Conservation (phyloP, 2,888 invertebrate genomes). For the Branchipolynoe longqiensis region DNA sequence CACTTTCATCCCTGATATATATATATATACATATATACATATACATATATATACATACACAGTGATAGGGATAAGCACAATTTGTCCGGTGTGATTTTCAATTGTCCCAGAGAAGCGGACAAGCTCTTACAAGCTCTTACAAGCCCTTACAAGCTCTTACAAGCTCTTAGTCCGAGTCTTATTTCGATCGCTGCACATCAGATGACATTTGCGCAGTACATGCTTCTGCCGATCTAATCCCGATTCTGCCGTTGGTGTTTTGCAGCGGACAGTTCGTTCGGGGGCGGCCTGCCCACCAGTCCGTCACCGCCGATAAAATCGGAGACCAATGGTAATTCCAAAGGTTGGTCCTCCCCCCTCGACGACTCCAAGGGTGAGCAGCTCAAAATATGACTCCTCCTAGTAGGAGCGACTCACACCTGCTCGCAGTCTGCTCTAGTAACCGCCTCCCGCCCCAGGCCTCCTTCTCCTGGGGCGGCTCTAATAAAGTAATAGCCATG, state of each 20-base stretch:
- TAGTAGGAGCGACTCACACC: background rate
- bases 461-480: background rate
- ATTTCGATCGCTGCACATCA: no score
- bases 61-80: no score
- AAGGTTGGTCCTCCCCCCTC: conserved; percentile 63
- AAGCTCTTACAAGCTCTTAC: no score
- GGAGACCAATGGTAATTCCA: conserved; percentile 64
- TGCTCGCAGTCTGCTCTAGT: conserved; percentile 1
- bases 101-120: no score
- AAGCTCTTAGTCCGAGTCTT: no score
- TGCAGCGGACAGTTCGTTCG: conserved; percentile 68
- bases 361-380: conserved; percentile 64
- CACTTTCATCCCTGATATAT: no score
- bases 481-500: background rate
- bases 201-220: no score
- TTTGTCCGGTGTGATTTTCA: no score
- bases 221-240: no score
- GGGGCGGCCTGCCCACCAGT: conserved; percentile 66
- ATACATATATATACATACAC: no score
- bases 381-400: conserved; percentile 43
- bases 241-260: background rate
- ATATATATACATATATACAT: no score
- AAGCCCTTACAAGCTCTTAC: no score
- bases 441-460: background rate
- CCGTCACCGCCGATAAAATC: conserved; percentile 69